These are phyloP conservation scores for Gastrophysa polygoni DNA, from an alignment of 2,888 invertebrate genomes.

Conservation along the genomic window DNA sequence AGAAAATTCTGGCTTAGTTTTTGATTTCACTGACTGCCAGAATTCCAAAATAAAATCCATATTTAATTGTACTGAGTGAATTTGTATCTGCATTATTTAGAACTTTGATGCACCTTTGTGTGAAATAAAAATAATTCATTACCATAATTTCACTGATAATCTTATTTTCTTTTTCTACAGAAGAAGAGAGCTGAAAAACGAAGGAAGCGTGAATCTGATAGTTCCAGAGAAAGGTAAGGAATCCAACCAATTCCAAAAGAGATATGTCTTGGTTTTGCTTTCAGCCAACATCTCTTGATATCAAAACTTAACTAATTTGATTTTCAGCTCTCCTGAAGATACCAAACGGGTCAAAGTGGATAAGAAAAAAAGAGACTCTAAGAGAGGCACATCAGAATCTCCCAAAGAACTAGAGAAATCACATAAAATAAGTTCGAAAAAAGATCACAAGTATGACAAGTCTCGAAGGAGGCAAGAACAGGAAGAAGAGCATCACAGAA, in stretches of 20 bases:
- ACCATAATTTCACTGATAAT: background rate
- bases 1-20: conserved; percentile 9
- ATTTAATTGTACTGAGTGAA: background rate
- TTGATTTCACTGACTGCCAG: background rate
- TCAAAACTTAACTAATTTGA: conserved; percentile 7
- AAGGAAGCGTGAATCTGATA: conserved; percentile 62
- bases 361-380: conserved; percentile 29
- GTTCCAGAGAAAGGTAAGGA: conserved; percentile 63
- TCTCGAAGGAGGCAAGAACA: no score
- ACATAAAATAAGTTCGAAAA: conserved; percentile 11
- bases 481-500: conserved; percentile 21
- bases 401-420: conserved; percentile 28
- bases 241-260: background rate
- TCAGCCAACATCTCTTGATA: background rate
- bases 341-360: conserved; percentile 37
- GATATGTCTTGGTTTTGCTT: no score
- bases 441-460: no score
- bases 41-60: no score
- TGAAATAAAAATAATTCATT: background rate
- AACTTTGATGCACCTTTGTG: conserved; percentile 13
- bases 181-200: conserved; percentile 63
- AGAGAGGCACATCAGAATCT: conserved; percentile 22
- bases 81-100: background rate
- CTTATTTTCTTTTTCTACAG: conserved; percentile 57
- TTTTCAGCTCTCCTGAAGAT: conserved; percentile 50